Base-by-base conservation (phyloP, 2,113 vertebrate species). In the Oncorhynchus keta region DNA sequence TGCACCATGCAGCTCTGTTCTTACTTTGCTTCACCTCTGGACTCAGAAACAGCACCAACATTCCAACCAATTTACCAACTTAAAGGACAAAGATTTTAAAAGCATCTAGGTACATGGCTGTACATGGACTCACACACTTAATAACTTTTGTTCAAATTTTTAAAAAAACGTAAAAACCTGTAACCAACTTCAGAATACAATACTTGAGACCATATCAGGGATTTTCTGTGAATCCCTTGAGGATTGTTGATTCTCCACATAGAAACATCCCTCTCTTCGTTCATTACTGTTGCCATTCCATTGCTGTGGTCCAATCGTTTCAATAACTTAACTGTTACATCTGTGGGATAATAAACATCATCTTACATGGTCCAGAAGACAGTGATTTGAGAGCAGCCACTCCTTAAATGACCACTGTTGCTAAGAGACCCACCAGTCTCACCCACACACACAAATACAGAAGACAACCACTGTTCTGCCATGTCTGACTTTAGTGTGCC, bases 1-100 rank as follows among this genome's bases (percentile, higher is more conserved):
- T 5, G 16, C 51, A 77, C 3, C 45, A 28, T 18, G 13, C 61
- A 26, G 18, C 39, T 45, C 11, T 35, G 78, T 72, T 79, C 79
- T n/a, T 22, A 62, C n/a, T 62, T 62, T 18, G 39, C 39, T 3
- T 45, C 39, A 11, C 55, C 55, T 22, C 7, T 62, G 59, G 6
- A 62, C 59, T 62, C 2, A n/a, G 16, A 62, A 24, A 24, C 59
- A n/a, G 59, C 18, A 62, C 59, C 59, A 62, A 55, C 16, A 55
- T 55, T 14, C 51, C 51, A 55, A 55, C 16, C 51, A 55, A 55
- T 14, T 16, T 55, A 55, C 16, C 51, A 55, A 55, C 14, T 55
- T 55, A 18, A 55, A 62, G n/a, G 59, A 7, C 59, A 9, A n/a
- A 62, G 20, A 62, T 62, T 62, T n/a, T 22, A 62, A 8, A 5